Evolutionary conservation across 2,888 invertebrate species (phyloP).

Genomic region (Morpho helenor): DNA sequence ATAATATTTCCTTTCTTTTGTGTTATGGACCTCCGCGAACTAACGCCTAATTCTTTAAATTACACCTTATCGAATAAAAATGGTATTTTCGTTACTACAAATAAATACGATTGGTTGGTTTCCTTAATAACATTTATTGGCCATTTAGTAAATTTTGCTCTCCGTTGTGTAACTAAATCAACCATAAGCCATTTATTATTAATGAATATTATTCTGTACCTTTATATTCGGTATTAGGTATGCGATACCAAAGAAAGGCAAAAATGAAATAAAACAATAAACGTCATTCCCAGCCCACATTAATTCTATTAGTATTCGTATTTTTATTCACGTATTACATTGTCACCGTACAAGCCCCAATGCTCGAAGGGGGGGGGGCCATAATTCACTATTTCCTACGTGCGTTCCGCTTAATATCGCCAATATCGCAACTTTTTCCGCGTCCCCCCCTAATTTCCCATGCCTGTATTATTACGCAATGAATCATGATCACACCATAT

Average conservation of each 20-base stretch:
- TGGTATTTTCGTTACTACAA: too few species aligned
- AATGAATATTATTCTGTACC: background rate
- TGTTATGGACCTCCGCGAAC: too few species aligned
- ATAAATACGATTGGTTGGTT: too few species aligned
- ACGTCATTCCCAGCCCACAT: slow-evolving; percentile 29
- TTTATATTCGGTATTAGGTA: slow-evolving; percentile 12
- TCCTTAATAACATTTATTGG: too few species aligned
- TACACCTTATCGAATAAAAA: too few species aligned
- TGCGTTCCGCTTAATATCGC: slow-evolving; percentile 51
- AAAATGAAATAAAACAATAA: slow-evolving; percentile 27
- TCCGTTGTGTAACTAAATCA: background rate
- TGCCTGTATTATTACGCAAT: slow-evolving; percentile 58
- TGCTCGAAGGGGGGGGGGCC: slow-evolving; percentile 39
- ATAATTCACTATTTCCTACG: slow-evolving; percentile 55
- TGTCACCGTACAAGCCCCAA: slow-evolving; percentile 39
- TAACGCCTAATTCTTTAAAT: too few species aligned
- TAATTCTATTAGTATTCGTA: slow-evolving; percentile 33
- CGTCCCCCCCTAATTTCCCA: slow-evolving; percentile 46
- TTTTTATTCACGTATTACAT: slow-evolving; percentile 24
- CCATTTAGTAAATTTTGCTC: background rate
- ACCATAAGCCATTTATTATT: background rate
- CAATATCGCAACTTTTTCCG: slow-evolving; percentile 58
- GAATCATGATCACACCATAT: slow-evolving; percentile 52
- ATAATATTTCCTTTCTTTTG: too few species aligned
- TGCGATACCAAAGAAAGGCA: slow-evolving; percentile 13